These are phyloP conservation scores for Austrolebias charrua DNA, from an alignment of 2,797 vertebrate genomes.

Conservation along the genomic window DNA sequence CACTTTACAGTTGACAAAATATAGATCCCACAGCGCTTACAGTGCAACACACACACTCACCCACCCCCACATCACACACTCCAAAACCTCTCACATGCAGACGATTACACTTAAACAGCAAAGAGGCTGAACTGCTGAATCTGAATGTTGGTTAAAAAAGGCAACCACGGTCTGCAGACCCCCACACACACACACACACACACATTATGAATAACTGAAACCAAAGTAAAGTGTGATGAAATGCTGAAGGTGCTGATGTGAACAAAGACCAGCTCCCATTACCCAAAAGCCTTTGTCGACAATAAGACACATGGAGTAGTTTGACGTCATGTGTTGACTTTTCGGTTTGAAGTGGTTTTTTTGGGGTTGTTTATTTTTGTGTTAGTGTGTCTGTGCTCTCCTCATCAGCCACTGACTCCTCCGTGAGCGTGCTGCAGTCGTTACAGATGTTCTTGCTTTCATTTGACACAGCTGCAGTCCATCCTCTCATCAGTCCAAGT, in stretches of 20 bases:
- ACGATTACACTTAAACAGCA: conserved; percentile 26
- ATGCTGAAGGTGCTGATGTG: not conserved
- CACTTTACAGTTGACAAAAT: conserved; percentile 44
- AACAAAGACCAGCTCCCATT: not conserved
- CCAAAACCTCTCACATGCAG: conserved; percentile 15
- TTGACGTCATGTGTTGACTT: too few species aligned
- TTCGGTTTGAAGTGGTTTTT: too few species aligned
- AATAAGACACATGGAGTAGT: too few species aligned
- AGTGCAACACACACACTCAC: conserved; percentile 9
- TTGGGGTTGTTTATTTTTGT: too few species aligned
- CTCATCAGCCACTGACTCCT: too few species aligned
- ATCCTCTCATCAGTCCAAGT: too few species aligned
- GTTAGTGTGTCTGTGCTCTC: too few species aligned
- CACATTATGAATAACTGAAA: not conserved
- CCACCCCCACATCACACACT: conserved; percentile 28
- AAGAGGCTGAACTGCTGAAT: conserved; percentile 19
- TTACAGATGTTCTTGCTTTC: too few species aligned
- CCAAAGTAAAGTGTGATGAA: not conserved
- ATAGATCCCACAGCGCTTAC: conserved; percentile 42
- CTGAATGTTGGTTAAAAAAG: not conserved
- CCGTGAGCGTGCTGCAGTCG: too few species aligned
- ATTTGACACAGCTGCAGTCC: too few species aligned
- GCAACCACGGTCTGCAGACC: not conserved
- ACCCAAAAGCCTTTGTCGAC: not conserved
- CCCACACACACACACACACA: not conserved